These are phyloP conservation scores for Ammodytes dubius DNA, from an alignment of 2,113 vertebrate genomes.

Conservation along the genomic window DNA sequence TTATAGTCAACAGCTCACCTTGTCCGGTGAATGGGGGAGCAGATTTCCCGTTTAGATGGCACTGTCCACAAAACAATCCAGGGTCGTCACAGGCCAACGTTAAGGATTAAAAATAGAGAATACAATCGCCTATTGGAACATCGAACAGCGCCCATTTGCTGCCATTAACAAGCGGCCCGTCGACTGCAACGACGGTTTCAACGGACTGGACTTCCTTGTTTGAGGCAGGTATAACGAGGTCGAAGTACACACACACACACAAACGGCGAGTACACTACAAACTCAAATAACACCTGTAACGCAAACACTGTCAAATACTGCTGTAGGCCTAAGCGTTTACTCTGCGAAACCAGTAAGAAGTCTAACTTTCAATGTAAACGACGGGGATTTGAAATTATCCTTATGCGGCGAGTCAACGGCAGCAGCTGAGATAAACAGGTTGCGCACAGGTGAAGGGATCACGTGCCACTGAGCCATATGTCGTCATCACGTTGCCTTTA, in stretches of 20 bases:
- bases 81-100: slow-evolving; percentile 11
- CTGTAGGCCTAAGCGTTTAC: background rate
- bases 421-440: slow-evolving; percentile 71
- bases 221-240: slow-evolving; percentile 52
- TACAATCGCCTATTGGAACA: slow-evolving; percentile 12
- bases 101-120: slow-evolving; percentile 29
- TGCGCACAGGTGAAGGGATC: slow-evolving; percentile 68
- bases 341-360: background rate
- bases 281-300: background rate
- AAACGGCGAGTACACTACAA: background rate
- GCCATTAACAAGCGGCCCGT: slow-evolving; percentile 39
- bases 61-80: slow-evolving; percentile 6
- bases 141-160: background rate
- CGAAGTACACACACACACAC: slow-evolving; percentile 68
- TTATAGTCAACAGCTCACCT: slow-evolving; percentile 61
- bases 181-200: background rate
- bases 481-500: slow-evolving; percentile 62
- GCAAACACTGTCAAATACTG: too few relatives aligned
- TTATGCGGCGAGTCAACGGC: background rate
- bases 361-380: background rate
- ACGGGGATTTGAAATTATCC: background rate
- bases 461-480: slow-evolving; percentile 55
- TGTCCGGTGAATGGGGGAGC: slow-evolving; percentile 10
- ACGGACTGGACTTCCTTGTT: slow-evolving; percentile 78
- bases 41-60: slow-evolving; percentile 43